Percentiles rank a stretch among this genome's conserved stretches.
These are phyloP conservation scores for Spisula subtruncata DNA, from an alignment of 2,888 invertebrate species.

Conservation along the genomic window DNA sequence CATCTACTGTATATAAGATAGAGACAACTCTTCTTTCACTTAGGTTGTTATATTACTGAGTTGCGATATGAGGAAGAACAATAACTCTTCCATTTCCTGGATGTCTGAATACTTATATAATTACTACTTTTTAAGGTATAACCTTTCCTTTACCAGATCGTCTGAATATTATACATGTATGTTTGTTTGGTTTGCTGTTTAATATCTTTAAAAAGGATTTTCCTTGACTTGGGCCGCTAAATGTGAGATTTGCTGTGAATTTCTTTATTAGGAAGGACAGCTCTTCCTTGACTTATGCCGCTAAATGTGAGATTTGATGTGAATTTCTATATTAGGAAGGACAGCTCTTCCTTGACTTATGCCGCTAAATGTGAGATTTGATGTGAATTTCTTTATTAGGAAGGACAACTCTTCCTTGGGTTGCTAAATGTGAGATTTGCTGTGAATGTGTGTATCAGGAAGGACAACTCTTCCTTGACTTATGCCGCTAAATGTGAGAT, in stretches of 20 bases:
- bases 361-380: too few relatives aligned
- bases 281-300: background rate
- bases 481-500: background rate
- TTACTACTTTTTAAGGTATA: too few relatives aligned
- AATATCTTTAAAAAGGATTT: background rate
- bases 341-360: background rate
- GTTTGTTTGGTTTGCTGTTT: background rate
- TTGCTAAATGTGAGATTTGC: background rate
- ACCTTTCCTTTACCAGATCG: too few relatives aligned
- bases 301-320: background rate
- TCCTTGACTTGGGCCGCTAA: background rate
- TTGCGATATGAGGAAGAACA: too few relatives aligned
- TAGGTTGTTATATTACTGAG: too few relatives aligned
- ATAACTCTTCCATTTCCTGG: too few relatives aligned
- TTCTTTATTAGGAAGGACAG: background rate
- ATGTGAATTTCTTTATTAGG: background rate
- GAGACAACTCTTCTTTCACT: background rate
- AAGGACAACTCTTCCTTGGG: background rate
- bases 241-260: background rate
- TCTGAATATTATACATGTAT: background rate
- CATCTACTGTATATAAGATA: background rate
- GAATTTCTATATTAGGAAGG: background rate
- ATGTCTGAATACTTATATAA: too few relatives aligned
- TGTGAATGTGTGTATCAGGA: background rate
- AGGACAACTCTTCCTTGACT: conserved; percentile 17